phyloP scores from a whole-genome alignment of 2,797 vertebrate species.

The Pipistrellus nathusii region DNA sequence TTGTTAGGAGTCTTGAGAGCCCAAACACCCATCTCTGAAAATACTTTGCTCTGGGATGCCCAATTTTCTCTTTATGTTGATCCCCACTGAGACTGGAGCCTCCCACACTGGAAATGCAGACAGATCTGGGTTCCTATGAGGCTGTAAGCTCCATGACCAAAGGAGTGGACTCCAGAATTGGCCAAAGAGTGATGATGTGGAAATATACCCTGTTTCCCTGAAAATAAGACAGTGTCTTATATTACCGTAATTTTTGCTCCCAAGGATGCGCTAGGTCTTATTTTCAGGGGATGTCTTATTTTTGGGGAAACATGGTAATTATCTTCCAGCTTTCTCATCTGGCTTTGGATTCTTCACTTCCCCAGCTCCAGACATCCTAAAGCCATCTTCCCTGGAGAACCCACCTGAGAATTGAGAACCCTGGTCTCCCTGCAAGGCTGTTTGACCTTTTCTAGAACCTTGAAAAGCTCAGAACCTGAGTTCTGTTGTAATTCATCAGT shows the following conservation, averaged over 20 bases:
- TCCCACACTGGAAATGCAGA: neutral
- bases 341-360: neutral
- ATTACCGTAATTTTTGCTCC: no score
- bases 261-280: no score
- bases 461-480: neutral
- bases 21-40: neutral
- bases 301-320: neutral
- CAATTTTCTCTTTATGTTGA: neutral
- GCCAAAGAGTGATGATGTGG: neutral
- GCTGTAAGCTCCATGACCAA: neutral
- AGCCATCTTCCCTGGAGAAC: neutral
- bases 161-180: neutral
- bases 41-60: neutral
- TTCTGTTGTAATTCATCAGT: neutral
- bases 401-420: neutral
- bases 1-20: neutral
- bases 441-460: neutral
- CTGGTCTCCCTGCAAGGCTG: neutral
- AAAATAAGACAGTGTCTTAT: no score
- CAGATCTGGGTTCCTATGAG: neutral
- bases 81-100: neutral
- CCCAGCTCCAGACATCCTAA: neutral
- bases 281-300: no score
- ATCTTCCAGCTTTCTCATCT: neutral
- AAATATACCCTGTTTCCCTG: neutral